Base-by-base conservation (phyloP, 2,113 vertebrate species). In the Corythoichthys haematopterus region DNA sequence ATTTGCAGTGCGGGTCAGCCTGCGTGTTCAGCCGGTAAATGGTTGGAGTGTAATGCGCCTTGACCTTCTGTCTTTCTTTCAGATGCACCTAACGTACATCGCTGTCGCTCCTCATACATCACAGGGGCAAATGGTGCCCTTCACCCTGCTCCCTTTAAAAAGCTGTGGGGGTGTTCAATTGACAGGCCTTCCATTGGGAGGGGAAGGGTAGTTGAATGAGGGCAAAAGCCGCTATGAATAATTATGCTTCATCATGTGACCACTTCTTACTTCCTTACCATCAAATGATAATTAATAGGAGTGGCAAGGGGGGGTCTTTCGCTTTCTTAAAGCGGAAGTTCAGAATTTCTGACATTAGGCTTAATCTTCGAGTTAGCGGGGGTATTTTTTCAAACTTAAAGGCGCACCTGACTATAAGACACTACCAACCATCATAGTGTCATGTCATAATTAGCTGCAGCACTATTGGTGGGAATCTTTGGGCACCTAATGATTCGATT, bases 61-160 rank as follows among this genome's bases (percentile, higher is more conserved):
- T 85, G 86, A 88, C 88, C 87, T 91, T 91, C 87, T 72, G 81
- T 84, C 87, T 80, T 86, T 90, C 88, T 89, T 84, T 89, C 83
- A 88, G 85, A 81, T 82, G 77, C 77, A 83, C 77, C 87, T 85
- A 87, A 85, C 85, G 80, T 74, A 85, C 82, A 89, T 83, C 79
- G 87, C 88, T 66, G 83, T 85, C 84, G 89, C 84, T 84, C 78
- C 84, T 88, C 83, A 80, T 89, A 88, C 82, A 91, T 90, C 89
- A 91, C 70, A 28, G 20, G 20, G 20, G 20, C 20, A 28, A 28
- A 28, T 28, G 82, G 82, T 64, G 77, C 83, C 85, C 87, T 88
- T 89, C 86, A 87, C 83, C 88, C 20, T 28, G 20, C 20, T 28
- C 20, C 20, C 70, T 66, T 82, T 87, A 82, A 88, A 89, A 86